phyloP scores from a whole-genome alignment of 1,140 invertebrate species.

The Drosophila gunungcola region DNA sequence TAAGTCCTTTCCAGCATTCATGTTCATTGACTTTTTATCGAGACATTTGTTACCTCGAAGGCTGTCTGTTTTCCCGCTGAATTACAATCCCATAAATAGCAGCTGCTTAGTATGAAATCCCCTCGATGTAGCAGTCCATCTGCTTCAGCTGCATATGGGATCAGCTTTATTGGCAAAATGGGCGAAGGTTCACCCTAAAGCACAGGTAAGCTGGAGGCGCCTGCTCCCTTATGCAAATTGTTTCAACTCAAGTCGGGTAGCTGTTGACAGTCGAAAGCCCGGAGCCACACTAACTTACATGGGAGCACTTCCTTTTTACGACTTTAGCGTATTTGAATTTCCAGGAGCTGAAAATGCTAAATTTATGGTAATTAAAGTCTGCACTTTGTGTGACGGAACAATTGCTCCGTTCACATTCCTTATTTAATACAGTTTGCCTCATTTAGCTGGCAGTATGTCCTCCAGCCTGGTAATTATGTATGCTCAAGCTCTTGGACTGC shows the following conservation, averaged over 20 bases:
- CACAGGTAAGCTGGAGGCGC: constrained; percentile 17
- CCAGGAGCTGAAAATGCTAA: constrained; percentile 26
- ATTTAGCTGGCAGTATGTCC: constrained; percentile 11
- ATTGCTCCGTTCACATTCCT: constrained; percentile 1
- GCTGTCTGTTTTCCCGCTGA: constrained; percentile 12
- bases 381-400: background rate
- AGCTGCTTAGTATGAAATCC: constrained; percentile 36
- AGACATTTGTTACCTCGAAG: constrained; percentile 24
- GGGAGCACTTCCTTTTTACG: constrained; percentile 60
- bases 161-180: constrained; percentile 8
- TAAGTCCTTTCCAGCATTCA: background rate
- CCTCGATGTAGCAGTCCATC: constrained; percentile 18
- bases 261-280: constrained; percentile 30
- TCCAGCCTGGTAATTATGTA: constrained; percentile 42
- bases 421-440: constrained; percentile 2
- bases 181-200: constrained; percentile 1
- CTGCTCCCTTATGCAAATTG: constrained; percentile 50
- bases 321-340: constrained; percentile 20
- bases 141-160: constrained; percentile 38
- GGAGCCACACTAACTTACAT: constrained; percentile 45
- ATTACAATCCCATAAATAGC: constrained; percentile 47
- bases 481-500: constrained; percentile 45
- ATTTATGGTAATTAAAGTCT: constrained; percentile 52
- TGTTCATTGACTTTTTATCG: constrained; percentile 41
- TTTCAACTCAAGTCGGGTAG: constrained; percentile 27